These are phyloP conservation scores for Liparis tanakae DNA, from an alignment of 2,797 vertebrate species.

Conservation along the genomic window DNA sequence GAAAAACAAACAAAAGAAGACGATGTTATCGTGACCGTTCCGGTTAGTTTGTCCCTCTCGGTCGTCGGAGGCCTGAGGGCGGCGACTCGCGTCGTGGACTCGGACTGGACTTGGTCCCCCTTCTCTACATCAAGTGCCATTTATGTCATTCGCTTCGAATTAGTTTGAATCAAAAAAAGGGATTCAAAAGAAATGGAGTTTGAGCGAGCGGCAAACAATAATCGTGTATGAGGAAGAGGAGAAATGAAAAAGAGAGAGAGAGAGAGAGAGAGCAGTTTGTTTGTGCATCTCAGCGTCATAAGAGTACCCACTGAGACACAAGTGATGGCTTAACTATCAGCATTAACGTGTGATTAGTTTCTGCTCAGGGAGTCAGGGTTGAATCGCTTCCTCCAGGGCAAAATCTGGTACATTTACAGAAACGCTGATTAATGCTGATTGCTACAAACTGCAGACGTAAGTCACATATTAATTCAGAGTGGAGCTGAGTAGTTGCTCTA, in stretches of 20 bases:
- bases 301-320: conserved; percentile 5
- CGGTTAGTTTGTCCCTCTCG: conserved; percentile 9
- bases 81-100: conserved; percentile 3
- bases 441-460: conserved; percentile 38
- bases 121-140: conserved; percentile 37
- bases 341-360: conserved; percentile 45
- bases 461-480: conserved; percentile 31
- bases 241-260: too few species aligned
- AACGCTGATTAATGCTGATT: conserved; percentile 46
- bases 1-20: conserved; percentile 17
- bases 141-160: conserved; percentile 28
- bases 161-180: conserved; percentile 12
- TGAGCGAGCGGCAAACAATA: conserved; percentile 3
- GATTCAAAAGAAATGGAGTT: conserved; percentile 12
- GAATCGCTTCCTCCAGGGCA: conserved; percentile 48
- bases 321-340: conserved; percentile 18
- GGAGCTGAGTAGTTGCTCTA: conserved; percentile 25
- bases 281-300: conserved; percentile 5
- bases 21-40: conserved; percentile 11
- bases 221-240: neutral
- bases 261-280: neutral
- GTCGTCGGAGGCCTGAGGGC: conserved; percentile 8
- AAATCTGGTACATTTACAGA: conserved; percentile 55
- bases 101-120: conserved; percentile 2
- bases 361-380: conserved; percentile 57